Percentiles rank a stretch among this genome's conserved stretches.
Evolutionary conservation across 2,113 vertebrate genomes (phyloP).

Genomic region (Colius striatus): DNA sequence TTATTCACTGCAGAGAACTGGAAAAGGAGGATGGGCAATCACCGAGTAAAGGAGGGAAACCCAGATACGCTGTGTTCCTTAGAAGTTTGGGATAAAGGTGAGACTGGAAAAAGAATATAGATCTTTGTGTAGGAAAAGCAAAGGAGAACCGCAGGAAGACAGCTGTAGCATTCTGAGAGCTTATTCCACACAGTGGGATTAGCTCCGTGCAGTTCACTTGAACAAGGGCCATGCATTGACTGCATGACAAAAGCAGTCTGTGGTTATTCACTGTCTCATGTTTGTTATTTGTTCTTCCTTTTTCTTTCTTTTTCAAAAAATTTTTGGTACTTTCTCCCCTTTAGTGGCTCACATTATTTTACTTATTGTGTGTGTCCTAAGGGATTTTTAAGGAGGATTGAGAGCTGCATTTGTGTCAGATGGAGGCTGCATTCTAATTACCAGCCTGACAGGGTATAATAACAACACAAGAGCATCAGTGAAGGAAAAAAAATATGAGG

Average conservation of each 20-base stretch:
- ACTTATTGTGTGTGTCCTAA: constrained; percentile 40
- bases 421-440: constrained; percentile 74
- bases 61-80: not conserved
- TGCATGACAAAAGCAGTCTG: not conserved
- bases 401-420: constrained; percentile 63
- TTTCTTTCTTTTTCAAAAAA: not conserved
- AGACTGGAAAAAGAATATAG: not conserved
- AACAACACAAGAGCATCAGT: constrained; percentile 67
- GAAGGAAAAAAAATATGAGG: constrained; percentile 63
- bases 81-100: not conserved
- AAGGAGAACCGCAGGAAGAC: not conserved
- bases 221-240: constrained; percentile 4
- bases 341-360: constrained; percentile 26
- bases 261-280: not conserved
- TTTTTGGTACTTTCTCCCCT: not conserved
- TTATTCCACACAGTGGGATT: constrained; percentile 2
- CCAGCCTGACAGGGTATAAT: constrained; percentile 70
- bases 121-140: constrained; percentile 19
- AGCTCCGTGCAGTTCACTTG: not conserved
- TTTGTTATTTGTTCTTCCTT: not conserved
- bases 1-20: not conserved
- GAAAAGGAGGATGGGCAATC: not conserved
- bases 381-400: constrained; percentile 57
- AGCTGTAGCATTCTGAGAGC: not conserved
- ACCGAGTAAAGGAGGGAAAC: not conserved